These are phyloP conservation scores for Rhodophaea formosa DNA, from an alignment of 2,888 invertebrate species.

Conservation along the genomic window DNA sequence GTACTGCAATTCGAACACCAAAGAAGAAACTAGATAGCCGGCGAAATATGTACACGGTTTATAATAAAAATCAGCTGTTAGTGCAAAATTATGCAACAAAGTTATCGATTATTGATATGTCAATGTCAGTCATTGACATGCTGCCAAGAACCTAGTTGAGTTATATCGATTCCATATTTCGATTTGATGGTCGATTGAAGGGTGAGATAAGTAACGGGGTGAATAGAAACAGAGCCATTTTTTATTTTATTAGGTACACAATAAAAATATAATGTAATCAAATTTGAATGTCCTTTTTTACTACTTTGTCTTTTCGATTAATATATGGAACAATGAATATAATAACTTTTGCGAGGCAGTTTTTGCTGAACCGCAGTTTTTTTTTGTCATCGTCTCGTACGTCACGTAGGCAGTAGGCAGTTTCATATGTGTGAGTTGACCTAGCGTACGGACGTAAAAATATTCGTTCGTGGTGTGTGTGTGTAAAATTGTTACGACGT, in stretches of 20 bases:
- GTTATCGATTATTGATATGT: not conserved
- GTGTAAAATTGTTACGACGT: conserved; percentile 46
- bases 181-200: too few relatives aligned
- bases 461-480: conserved; percentile 35
- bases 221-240: not conserved
- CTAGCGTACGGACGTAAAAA: conserved; percentile 23
- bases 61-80: conserved; percentile 9
- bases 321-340: too few relatives aligned
- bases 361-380: not conserved
- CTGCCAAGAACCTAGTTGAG: not conserved
- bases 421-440: conserved; percentile 20
- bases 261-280: too few relatives aligned
- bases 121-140: not conserved
- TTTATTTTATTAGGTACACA: too few relatives aligned
- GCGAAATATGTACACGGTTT: conserved; percentile 4
- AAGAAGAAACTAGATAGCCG: conserved; percentile 8
- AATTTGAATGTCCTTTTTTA: too few relatives aligned
- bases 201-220: not conserved
- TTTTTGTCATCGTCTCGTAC: conserved; percentile 22
- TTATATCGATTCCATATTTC: not conserved
- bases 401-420: conserved; percentile 32
- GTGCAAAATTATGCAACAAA: conserved; percentile 27
- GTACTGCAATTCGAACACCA: not conserved
- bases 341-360: too few relatives aligned
- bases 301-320: too few relatives aligned